These are phyloP conservation scores for Alitta virens DNA, from an alignment of 2,888 invertebrate species.

Conservation along the genomic window DNA sequence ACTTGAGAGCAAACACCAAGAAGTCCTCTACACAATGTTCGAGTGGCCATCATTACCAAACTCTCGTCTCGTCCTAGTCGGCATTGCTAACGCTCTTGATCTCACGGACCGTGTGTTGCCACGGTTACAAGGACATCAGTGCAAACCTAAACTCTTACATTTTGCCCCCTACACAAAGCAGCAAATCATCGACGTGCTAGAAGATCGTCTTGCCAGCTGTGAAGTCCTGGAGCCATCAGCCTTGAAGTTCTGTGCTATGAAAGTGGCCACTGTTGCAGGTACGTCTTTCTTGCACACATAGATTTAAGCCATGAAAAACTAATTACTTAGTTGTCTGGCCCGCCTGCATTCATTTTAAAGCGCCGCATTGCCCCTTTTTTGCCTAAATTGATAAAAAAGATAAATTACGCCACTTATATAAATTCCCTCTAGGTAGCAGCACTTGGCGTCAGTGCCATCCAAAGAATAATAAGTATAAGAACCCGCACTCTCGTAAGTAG, in stretches of 20 bases:
- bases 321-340: no score
- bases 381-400: no score
- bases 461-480: no score
- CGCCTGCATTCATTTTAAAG: no score
- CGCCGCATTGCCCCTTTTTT: no score
- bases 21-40: constrained; percentile 87
- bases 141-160: constrained; percentile 67
- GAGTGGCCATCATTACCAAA: constrained; percentile 79
- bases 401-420: no score
- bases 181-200: constrained; percentile 84
- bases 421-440: no score
- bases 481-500: no score
- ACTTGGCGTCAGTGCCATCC: no score
- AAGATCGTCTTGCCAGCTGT: constrained; percentile 68
- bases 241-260: constrained; percentile 87
- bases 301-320: no score
- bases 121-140: constrained; percentile 74
- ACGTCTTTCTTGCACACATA: no score
- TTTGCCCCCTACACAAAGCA: constrained; percentile 89
- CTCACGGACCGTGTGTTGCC: constrained; percentile 87
- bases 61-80: constrained; percentile 71
- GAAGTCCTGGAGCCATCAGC: constrained; percentile 73
- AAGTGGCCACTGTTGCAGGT: constrained; percentile 71
- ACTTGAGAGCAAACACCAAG: constrained; percentile 72
- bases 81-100: constrained; percentile 91